A percentile compares a stretch with the other conserved stretches of the same genome.
Evolutionary conservation across 2,888 invertebrate genomes (phyloP).

Genomic region (Exephanes ischioxanthus): DNA sequence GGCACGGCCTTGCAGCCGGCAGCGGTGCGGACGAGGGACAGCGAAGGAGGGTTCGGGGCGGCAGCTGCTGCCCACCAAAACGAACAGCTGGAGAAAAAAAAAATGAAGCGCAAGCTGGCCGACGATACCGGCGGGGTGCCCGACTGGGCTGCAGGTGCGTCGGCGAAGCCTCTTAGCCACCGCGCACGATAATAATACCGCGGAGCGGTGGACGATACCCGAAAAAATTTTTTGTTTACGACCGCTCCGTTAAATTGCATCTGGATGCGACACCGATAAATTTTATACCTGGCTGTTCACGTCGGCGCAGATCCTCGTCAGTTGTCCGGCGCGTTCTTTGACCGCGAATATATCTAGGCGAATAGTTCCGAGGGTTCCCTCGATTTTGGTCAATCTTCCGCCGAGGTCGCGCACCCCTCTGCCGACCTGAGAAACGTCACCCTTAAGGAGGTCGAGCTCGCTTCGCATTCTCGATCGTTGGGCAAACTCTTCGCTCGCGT

Average conservation of each 20-base stretch:
- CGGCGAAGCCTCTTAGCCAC: constrained; percentile 59
- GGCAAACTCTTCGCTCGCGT: constrained; percentile 88
- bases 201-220: constrained; percentile 29
- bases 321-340: constrained; percentile 80
- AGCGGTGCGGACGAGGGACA: constrained; percentile 33
- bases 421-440: constrained; percentile 85
- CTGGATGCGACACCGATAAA: not conserved
- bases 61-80: constrained; percentile 78
- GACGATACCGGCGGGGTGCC: constrained; percentile 75
- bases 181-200: constrained; percentile 59
- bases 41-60: constrained; percentile 52
- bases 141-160: constrained; percentile 70
- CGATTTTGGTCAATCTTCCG: constrained; percentile 79
- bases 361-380: constrained; percentile 79
- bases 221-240: constrained; percentile 21
- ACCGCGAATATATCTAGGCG: constrained; percentile 80
- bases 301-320: constrained; percentile 85
- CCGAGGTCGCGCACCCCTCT: constrained; percentile 80
- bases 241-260: not conserved
- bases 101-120: constrained; percentile 85
- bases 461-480: constrained; percentile 86
- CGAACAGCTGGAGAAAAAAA: constrained; percentile 78
- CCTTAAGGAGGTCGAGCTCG: constrained; percentile 84
- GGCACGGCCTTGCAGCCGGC: constrained; percentile 49
- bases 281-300: constrained; percentile 86